Conservation (phyloP, 2,888 invertebrate genomes). For the Dynastes maya region DNA sequence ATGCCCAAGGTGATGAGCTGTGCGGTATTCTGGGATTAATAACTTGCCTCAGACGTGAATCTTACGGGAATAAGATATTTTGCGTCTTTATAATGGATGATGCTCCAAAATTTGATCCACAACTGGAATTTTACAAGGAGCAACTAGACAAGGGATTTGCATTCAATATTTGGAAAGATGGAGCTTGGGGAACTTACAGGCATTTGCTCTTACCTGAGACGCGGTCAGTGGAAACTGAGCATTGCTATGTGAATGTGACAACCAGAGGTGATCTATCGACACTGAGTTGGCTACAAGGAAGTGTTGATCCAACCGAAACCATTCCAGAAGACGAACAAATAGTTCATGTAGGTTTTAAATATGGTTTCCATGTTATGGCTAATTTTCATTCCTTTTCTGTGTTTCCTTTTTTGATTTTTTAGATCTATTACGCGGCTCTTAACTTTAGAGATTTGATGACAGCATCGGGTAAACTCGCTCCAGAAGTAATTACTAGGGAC, state of each 20-base stretch:
- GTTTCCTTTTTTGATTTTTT: slow-evolving; percentile 70
- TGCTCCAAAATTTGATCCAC: slow-evolving; percentile 79
- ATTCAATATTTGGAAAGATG: slow-evolving; percentile 82
- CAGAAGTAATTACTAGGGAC: slow-evolving; percentile 83
- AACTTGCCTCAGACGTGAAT: slow-evolving; percentile 88
- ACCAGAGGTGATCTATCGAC: slow-evolving; percentile 91
- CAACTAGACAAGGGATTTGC: slow-evolving; percentile 84
- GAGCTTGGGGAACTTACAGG: slow-evolving; percentile 79
- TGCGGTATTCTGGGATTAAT: slow-evolving; percentile 91
- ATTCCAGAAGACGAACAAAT: slow-evolving; percentile 56
- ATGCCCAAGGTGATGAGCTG: slow-evolving; percentile 76
- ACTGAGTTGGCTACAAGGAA: slow-evolving; percentile 87
- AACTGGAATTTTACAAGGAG: slow-evolving; percentile 77
- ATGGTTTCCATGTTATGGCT: background rate
- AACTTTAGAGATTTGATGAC: slow-evolving; percentile 98
- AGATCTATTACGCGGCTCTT: slow-evolving; percentile 83
- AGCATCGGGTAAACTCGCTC: slow-evolving; percentile 90
- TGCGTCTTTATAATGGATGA: slow-evolving; percentile 75
- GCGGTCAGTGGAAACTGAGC: slow-evolving; percentile 72
- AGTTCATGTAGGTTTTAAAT: slow-evolving; percentile 54
- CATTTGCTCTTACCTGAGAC: slow-evolving; percentile 80
- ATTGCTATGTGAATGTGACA: slow-evolving; percentile 84
- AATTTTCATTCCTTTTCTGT: background rate
- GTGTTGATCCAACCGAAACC: slow-evolving; percentile 61
- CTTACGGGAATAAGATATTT: slow-evolving; percentile 73